phyloP scores from a whole-genome alignment of 2,888 invertebrate genomes.

The Drosophila aldrichi region DNA sequence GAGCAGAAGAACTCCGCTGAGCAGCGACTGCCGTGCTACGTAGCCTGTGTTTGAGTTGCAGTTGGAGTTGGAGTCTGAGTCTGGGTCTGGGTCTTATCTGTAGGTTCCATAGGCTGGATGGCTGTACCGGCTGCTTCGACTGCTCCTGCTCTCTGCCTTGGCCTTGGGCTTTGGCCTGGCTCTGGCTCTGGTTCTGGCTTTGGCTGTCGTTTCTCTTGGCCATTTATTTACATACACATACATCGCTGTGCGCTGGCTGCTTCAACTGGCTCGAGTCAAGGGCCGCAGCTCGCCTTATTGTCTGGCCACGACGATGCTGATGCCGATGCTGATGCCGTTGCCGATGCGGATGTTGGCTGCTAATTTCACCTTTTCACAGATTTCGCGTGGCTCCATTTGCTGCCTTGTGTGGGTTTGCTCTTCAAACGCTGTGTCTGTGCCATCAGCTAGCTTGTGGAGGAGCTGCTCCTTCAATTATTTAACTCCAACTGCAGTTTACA shows the following conservation, averaged over 20 bases:
- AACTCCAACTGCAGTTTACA: background rate
- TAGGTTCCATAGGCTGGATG: slow-evolving; percentile 27
- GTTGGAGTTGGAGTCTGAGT: background rate
- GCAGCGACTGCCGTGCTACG: slow-evolving; percentile 73
- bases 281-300: slow-evolving; percentile 75
- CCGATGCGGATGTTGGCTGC: slow-evolving; percentile 52
- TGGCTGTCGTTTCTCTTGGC: slow-evolving; percentile 52
- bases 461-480: background rate
- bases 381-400: slow-evolving; percentile 48
- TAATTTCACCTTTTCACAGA: slow-evolving; percentile 80
- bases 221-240: slow-evolving; percentile 79
- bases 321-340: slow-evolving; percentile 26
- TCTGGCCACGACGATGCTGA: slow-evolving; percentile 63
- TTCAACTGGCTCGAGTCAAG: slow-evolving; percentile 62
- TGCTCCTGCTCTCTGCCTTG: slow-evolving; percentile 47
- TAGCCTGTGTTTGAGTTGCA: slow-evolving; percentile 27
- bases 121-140: slow-evolving; percentile 31
- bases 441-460: background rate
- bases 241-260: slow-evolving; percentile 41
- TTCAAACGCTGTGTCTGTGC: background rate
- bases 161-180: slow-evolving; percentile 46
- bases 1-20: slow-evolving; percentile 32
- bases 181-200: slow-evolving; percentile 21
- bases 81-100: slow-evolving; percentile 44
- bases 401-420: slow-evolving; percentile 42